Evolutionary conservation across 1,140 invertebrate genomes (phyloP).

Genomic region (Chlorops oryzae): DNA sequence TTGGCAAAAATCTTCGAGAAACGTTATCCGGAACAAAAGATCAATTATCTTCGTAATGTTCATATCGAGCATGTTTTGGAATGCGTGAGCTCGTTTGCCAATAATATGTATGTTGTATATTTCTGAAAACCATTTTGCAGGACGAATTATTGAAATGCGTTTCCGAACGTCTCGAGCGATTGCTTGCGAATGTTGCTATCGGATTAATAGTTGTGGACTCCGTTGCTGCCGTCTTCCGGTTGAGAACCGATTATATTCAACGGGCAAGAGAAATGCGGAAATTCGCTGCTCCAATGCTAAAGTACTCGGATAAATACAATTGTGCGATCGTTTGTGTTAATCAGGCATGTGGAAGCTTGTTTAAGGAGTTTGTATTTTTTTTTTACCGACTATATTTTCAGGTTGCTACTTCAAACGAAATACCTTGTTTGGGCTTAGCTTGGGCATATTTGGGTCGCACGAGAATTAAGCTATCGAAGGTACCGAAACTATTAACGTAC

Average conservation of each 20-base stretch:
- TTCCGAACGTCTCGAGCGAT: constrained; percentile 47
- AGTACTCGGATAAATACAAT: constrained; percentile 52
- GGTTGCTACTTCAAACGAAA: constrained; percentile 35
- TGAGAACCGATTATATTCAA: constrained; percentile 53
- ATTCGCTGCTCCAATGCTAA: constrained; percentile 55
- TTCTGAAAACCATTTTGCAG: not conserved
- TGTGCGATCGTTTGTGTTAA: constrained; percentile 65
- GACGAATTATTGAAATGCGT: constrained; percentile 54
- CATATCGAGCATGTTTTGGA: constrained; percentile 51
- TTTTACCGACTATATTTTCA: constrained; percentile 45
- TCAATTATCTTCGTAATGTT: constrained; percentile 36
- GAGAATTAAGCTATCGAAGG: constrained; percentile 54
- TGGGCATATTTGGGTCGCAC: constrained; percentile 66
- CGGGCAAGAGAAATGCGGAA: constrained; percentile 56
- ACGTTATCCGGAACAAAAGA: constrained; percentile 25
- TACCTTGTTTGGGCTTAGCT: constrained; percentile 58
- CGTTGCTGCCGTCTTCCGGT: constrained; percentile 65
- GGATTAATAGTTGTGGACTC: constrained; percentile 69
- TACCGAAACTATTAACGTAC: constrained; percentile 30
- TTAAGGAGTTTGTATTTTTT: constrained; percentile 14
- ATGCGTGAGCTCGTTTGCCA: no score
- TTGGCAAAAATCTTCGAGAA: constrained; percentile 38
- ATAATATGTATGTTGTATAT: constrained; percentile 21
- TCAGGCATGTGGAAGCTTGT: constrained; percentile 50
- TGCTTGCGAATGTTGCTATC: constrained; percentile 52